Evolutionary conservation across 2,113 vertebrate species (phyloP).

Genomic region (Axis porcinus): DNA sequence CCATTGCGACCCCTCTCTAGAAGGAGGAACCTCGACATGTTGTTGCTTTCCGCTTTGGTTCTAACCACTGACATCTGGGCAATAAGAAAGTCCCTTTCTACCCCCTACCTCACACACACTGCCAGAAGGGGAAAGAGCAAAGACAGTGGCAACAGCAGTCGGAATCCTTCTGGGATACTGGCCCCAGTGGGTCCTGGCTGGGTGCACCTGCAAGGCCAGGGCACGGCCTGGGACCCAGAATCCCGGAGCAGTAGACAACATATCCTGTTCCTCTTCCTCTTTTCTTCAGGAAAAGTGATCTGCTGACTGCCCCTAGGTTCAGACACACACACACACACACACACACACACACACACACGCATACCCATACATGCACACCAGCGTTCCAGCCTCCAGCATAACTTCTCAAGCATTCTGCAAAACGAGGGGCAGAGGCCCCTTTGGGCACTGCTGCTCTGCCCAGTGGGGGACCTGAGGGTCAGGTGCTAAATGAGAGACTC

Average conservation of each 20-base stretch:
- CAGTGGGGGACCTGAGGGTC: not conserved
- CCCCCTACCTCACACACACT: not conserved
- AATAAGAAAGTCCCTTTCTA: not conserved
- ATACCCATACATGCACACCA: accelerated
- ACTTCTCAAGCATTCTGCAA: not conserved
- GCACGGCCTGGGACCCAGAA: not conserved
- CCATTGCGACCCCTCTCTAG: not conserved
- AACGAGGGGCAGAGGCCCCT: not conserved
- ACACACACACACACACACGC: not conserved
- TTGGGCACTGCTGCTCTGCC: not conserved
- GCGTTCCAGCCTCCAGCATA: not conserved
- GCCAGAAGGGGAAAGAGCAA: not conserved
- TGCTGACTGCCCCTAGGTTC: not conserved
- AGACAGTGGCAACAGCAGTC: not conserved
- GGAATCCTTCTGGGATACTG: not conserved
- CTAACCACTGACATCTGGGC: not conserved
- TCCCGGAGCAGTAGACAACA: not conserved
- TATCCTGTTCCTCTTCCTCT: not conserved
- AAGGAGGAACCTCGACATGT: not conserved
- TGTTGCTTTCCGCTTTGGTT: not conserved
- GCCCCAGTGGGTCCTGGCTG: not conserved
- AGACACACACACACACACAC: not conserved
- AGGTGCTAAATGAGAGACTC: not conserved
- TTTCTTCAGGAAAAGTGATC: not conserved
- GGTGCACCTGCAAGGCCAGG: not conserved